Conservation (phyloP, 2,797 vertebrate species). For the Simalia tracyae region DNA sequence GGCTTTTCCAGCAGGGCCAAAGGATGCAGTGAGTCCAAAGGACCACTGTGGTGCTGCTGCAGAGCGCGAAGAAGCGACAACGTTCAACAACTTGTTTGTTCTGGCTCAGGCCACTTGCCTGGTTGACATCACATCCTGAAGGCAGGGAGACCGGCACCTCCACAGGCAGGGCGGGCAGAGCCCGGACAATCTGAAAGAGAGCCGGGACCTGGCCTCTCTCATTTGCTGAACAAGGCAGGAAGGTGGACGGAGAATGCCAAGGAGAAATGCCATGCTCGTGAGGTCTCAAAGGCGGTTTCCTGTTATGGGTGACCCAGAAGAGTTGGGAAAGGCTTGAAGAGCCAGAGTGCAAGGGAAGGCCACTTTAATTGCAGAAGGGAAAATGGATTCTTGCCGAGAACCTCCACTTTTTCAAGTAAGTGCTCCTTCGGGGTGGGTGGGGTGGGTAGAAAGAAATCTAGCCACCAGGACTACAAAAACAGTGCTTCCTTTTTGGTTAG, state of each 20-base stretch:
- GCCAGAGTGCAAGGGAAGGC: not conserved
- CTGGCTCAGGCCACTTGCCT: conserved; percentile 6
- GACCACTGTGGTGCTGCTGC: not conserved
- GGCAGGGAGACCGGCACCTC: not conserved
- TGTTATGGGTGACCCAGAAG: not conserved
- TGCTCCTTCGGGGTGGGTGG: not conserved
- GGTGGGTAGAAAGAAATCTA: not conserved
- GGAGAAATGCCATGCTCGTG: not conserved
- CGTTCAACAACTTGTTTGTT: conserved; percentile 30
- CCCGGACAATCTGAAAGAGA: not conserved
- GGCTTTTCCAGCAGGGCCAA: not conserved
- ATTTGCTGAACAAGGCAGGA: not conserved
- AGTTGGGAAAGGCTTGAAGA: not conserved
- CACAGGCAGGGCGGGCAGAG: not conserved
- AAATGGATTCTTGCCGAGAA: conserved; percentile 19
- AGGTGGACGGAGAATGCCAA: not conserved
- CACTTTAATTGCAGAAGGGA: not conserved
- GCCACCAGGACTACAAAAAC: not conserved
- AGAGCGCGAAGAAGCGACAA: not conserved
- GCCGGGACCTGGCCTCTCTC: not conserved
- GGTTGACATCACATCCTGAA: conserved; percentile 40
- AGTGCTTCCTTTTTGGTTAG: not conserved
- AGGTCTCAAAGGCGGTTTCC: not conserved
- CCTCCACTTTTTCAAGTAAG: conserved; percentile 23
- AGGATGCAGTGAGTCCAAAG: not conserved